Conservation (phyloP, 2,113 vertebrate species). For the Zapornia atra region DNA sequence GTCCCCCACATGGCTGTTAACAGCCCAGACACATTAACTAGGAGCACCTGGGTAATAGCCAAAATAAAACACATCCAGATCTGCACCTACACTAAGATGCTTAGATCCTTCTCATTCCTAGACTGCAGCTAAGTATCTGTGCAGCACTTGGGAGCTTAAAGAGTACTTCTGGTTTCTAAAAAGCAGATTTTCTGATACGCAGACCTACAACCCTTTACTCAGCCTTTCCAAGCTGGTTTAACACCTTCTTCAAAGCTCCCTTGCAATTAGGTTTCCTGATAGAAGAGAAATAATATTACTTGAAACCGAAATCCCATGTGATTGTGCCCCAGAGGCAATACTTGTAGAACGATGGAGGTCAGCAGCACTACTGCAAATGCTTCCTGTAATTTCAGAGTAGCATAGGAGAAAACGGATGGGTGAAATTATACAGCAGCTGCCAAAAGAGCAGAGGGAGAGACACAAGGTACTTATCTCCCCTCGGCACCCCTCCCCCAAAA, state of each 20-base stretch:
- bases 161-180: not conserved
- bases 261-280: constrained; percentile 19
- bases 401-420: constrained; percentile 22
- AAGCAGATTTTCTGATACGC: not conserved
- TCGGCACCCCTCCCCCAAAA: not conserved
- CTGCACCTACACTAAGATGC: not conserved
- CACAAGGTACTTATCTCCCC: not conserved
- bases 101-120: not conserved
- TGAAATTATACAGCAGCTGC: constrained; percentile 57
- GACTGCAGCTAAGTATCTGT: not conserved
- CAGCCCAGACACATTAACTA: constrained; percentile 71
- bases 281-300: constrained; percentile 22
- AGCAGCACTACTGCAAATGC: constrained; percentile 22
- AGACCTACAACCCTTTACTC: not conserved
- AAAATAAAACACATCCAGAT: constrained; percentile 61
- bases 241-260: constrained; percentile 3
- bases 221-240: not conserved
- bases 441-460: not conserved
- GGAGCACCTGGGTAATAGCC: constrained; percentile 65
- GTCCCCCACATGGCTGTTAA: constrained; percentile 59
- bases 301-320: constrained; percentile 31
- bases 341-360: constrained; percentile 19
- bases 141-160: not conserved
- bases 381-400: constrained; percentile 51
- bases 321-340: constrained; percentile 39